Percentiles rank a stretch among this genome's conserved stretches.
Evolutionary conservation across 2,797 vertebrate species (phyloP).

Genomic region (Rhynchonycteris naso): DNA sequence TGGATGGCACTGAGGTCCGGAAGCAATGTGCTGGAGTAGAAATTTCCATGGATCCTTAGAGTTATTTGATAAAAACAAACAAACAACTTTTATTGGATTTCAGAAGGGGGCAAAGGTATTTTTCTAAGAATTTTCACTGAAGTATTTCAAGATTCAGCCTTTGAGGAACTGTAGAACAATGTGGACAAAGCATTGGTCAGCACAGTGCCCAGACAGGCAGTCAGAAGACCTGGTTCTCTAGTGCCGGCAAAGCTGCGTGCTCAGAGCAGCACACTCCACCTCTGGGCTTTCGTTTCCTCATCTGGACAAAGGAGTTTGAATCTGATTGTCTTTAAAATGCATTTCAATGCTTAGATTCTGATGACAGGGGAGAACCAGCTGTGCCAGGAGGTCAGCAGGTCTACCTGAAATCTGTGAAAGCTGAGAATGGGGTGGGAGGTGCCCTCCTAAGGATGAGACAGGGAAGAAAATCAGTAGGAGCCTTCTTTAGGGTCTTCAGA

Average conservation of each 20-base stretch:
- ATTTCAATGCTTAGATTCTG: not conserved
- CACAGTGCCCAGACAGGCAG: fast-evolving
- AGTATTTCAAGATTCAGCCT: not conserved
- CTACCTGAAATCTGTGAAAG: not conserved
- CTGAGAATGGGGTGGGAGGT: not conserved
- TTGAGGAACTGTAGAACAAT: not conserved
- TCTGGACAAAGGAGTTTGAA: not conserved
- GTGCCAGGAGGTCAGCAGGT: not conserved
- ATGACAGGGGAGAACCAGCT: not conserved
- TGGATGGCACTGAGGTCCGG: not conserved
- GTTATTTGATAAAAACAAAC: not conserved
- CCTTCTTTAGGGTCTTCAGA: not conserved
- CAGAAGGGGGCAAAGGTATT: not conserved
- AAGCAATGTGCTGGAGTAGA: not conserved
- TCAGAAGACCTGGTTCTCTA: not conserved
- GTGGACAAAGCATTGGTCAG: not conserved
- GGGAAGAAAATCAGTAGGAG: not conserved
- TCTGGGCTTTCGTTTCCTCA: not conserved
- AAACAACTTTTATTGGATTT: not conserved
- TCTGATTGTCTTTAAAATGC: not conserved
- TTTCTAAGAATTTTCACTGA: not conserved
- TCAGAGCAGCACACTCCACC: not conserved
- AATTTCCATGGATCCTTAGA: not conserved
- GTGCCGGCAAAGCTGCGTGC: not conserved
- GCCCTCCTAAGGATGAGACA: not conserved